Evolutionary conservation across 1,140 invertebrate genomes (phyloP), one percentile per base, ranked within the genome.

Genomic region (Campoletis sonorensis): DNA sequence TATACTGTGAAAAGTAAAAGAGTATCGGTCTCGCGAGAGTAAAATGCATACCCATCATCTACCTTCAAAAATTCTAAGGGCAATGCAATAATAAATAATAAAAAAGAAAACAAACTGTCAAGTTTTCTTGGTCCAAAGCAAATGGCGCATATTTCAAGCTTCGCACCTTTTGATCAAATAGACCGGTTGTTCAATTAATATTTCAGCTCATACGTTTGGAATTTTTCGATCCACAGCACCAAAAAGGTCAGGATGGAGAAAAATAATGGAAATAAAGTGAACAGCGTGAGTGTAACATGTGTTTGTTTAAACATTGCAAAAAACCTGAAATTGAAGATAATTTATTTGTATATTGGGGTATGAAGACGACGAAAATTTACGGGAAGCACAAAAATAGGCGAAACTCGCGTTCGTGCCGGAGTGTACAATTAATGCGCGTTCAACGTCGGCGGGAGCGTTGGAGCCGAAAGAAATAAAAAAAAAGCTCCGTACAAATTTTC

Each of bases 361-460:
- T 23, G 1, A 5, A 23, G 23, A 64, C 21, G 61, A 64, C 0
- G 10, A 26, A 27, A 64, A 64, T 11, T 64, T 15, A 27, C 61
- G 23, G 61, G 7, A 4, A 27, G 23, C 11, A 64, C 21, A 26
- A 64, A 64, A 64, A 64, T 64, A 27, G 23, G 23, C n/a, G 23
- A 64, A 64, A 64, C n/a, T 23, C 61, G 7, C 61, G n/a, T 15
- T 27, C 61, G 61, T 64, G 61, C 2, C 23, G 61, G 61, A n/a
- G 61, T 64, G 7, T 64, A 26, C 61, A 64, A 64, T 64, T 64
- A 64, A 64, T 64, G 61, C 61, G n/a, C 61, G 61, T 26, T 64
- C 23, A 64, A 13, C 21, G 61, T 26, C 21, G 61, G 23, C 61
- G 61, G 23, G 61, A 64, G 11, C 40, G 40, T 45, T 45, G 8